phyloP scores from a whole-genome alignment of 2,797 vertebrate genomes.

The Acrossocheilus wenchowensis region DNA sequence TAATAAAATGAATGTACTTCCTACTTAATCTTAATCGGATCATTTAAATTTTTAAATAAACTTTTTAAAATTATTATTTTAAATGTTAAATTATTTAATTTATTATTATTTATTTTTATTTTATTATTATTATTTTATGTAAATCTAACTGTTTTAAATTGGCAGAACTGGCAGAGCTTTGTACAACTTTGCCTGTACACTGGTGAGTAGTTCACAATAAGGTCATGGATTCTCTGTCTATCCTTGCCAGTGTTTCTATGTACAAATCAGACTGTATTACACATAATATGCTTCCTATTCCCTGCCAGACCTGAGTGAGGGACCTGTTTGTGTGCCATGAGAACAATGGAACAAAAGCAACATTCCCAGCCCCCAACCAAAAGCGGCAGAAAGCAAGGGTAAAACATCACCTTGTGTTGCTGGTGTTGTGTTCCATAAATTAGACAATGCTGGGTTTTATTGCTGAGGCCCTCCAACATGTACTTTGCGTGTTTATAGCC shows the following conservation, averaged over 20 bases:
- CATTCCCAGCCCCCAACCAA: constrained; percentile 41
- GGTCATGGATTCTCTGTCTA: constrained; percentile 50
- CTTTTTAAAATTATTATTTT: not conserved
- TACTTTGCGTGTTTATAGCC: constrained; percentile 76
- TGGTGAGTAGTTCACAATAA: constrained; percentile 61
- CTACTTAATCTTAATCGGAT: not conserved
- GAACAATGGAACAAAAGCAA: constrained; percentile 37
- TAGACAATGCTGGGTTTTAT: constrained; percentile 81
- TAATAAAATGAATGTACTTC: not conserved
- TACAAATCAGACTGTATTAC: not conserved
- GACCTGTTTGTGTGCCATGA: constrained; percentile 23
- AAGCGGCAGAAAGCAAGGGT: constrained; percentile 69
- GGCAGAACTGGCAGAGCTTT: constrained; percentile 45
- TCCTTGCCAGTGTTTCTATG: not conserved
- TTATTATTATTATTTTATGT: not conserved
- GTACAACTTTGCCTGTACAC: constrained; percentile 58
- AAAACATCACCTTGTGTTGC: constrained; percentile 75
- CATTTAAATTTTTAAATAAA: not conserved
- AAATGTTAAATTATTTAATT: too few species aligned
- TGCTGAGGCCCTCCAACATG: constrained; percentile 69
- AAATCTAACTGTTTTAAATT: constrained; percentile 56
- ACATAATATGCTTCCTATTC: not conserved
- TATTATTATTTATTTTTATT: too few species aligned
- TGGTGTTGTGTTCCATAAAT: constrained; percentile 80
- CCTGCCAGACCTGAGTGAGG: not conserved